A percentile compares a stretch with the other conserved stretches of the same genome.
phyloP scores from a whole-genome alignment of 2,888 invertebrate species.

The Melanotus villosus region DNA sequence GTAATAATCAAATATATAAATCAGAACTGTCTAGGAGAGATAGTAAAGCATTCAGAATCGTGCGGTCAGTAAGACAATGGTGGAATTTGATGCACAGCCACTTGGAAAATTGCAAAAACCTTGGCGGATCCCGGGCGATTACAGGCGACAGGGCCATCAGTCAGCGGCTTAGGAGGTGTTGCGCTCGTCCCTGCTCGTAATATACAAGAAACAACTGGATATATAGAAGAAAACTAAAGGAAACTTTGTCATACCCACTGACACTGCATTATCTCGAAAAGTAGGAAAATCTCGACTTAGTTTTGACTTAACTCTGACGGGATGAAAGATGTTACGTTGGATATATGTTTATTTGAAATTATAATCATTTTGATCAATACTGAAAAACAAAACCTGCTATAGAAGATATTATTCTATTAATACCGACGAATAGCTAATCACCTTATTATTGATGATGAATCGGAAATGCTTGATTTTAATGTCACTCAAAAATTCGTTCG shows the following conservation, averaged over 20 bases:
- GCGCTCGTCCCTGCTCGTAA: slow-evolving; percentile 55
- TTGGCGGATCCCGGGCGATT: slow-evolving; percentile 62
- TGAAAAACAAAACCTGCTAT: too few relatives aligned
- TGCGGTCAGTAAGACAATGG: slow-evolving; percentile 61
- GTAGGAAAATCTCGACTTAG: slow-evolving; percentile 41
- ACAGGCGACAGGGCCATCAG: slow-evolving; percentile 63
- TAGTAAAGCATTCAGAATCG: slow-evolving; percentile 20
- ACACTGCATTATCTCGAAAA: slow-evolving; percentile 44
- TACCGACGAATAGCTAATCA: too few relatives aligned
- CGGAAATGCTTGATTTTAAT: too few relatives aligned
- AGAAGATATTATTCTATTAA: too few relatives aligned
- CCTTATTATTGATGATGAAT: too few relatives aligned
- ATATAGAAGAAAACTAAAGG: slow-evolving; percentile 56
- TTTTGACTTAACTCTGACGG: slow-evolving; percentile 10
- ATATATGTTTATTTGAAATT: not conserved
- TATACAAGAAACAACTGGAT: slow-evolving; percentile 57
- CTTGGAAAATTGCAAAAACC: slow-evolving; percentile 65
- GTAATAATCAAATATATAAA: slow-evolving; percentile 25
- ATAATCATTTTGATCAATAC: too few relatives aligned
- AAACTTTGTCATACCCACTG: slow-evolving; percentile 54
- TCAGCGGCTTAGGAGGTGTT: slow-evolving; percentile 63
- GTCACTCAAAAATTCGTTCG: too few relatives aligned
- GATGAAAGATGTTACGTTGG: slow-evolving; percentile 14
- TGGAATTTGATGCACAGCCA: slow-evolving; percentile 62
- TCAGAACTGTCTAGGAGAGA: slow-evolving; percentile 18